These are phyloP conservation scores for Catamblyrhynchus diadema DNA, from an alignment of 2,797 vertebrate genomes.

Conservation along the genomic window DNA sequence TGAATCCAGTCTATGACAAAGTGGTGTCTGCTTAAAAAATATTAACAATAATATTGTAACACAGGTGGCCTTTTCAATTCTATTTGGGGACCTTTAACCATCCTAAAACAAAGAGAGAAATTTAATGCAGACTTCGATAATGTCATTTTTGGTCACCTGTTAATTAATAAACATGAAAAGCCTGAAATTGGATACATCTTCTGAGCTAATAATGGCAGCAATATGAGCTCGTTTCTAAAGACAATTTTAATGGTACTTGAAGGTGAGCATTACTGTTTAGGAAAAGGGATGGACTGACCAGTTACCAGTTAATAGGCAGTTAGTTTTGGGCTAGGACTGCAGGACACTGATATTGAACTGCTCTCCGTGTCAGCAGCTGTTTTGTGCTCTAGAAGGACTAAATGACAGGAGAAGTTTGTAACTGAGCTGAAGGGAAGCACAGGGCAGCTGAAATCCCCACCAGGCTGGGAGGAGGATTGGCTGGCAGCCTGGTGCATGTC, in stretches of 20 bases:
- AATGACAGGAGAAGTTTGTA: background rate
- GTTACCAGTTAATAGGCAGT: background rate
- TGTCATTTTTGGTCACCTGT: conserved; percentile 44
- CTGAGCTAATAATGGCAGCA: conserved; percentile 38
- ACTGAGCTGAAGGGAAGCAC: background rate
- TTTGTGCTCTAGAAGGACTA: background rate
- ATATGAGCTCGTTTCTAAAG: conserved; percentile 11
- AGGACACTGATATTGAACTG: background rate
- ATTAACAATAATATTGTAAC: conserved; percentile 4
- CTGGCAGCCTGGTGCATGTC: background rate
- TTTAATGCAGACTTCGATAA: conserved; percentile 40
- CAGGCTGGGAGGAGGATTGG: background rate
- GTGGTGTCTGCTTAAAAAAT: conserved; percentile 6
- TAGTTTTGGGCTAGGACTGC: background rate
- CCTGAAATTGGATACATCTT: conserved; percentile 11
- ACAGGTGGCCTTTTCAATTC: conserved; percentile 42
- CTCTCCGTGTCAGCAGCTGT: background rate
- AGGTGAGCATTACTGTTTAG: conserved; percentile 19
- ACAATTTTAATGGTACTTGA: conserved; percentile 25
- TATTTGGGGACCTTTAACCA: conserved; percentile 14
- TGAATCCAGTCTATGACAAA: conserved; percentile 39
- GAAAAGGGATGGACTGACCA: background rate
- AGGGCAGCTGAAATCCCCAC: background rate
- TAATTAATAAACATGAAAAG: conserved; percentile 61
- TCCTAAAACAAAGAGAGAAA: conserved; percentile 37